Percentiles rank a stretch among this genome's conserved stretches.
These are phyloP conservation scores for Desmophyllum pertusum DNA, from an alignment of 92 coral and sea anemone species.

Conservation along the genomic window DNA sequence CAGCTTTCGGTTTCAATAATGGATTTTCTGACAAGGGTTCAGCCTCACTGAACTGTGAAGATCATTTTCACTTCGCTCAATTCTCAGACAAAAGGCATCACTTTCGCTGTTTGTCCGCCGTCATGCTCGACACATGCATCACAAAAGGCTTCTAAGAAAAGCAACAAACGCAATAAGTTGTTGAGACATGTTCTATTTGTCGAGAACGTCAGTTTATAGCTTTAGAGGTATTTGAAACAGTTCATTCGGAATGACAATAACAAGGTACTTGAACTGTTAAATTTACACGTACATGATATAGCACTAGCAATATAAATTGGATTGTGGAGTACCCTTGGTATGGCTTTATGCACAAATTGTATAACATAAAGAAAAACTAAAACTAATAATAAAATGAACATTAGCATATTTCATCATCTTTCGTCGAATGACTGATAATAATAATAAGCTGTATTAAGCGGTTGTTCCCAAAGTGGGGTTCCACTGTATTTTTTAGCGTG, in stretches of 20 bases:
- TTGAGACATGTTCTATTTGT: neutral
- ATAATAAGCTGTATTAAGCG: too few species aligned
- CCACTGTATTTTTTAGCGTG: too few species aligned
- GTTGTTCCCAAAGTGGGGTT: too few species aligned
- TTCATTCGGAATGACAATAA: neutral
- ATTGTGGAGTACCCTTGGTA: neutral
- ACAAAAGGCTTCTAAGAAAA: too few species aligned
- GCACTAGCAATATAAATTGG: neutral
- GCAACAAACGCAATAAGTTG: neutral
- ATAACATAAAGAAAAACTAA: too few species aligned
- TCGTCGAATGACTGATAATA: neutral
- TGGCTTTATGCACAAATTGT: neutral
- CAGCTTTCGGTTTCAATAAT: neutral
- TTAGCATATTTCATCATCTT: neutral
- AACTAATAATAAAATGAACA: neutral
- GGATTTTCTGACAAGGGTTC: neutral
- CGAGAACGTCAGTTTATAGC: neutral
- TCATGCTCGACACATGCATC: neutral
- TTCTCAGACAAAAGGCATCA: too few species aligned
- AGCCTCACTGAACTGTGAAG: too few species aligned
- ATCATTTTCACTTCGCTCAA: neutral
- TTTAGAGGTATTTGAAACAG: neutral
- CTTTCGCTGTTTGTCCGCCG: neutral
- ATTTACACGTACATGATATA: neutral
- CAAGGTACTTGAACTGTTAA: neutral